Conservation (phyloP, 2,888 invertebrate genomes). For the Rhamnusium bicolor region DNA sequence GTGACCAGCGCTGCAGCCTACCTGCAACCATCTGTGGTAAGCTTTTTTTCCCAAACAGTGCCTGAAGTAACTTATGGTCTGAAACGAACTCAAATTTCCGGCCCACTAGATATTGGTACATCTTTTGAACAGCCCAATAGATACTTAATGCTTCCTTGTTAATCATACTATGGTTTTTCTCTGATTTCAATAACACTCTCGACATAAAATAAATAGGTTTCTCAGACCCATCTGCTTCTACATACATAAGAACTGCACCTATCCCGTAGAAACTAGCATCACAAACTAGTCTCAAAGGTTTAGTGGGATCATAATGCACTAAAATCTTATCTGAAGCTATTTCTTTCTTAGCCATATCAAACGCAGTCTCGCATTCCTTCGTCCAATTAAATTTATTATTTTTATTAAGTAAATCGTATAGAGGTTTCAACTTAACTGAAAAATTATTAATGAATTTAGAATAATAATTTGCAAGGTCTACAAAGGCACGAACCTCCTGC, state of each 20-base stretch:
- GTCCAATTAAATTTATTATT: constrained; percentile 54
- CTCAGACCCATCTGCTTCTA: constrained; percentile 38
- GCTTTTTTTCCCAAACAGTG: constrained; percentile 54
- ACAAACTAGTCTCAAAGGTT: constrained; percentile 32
- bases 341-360: constrained; percentile 14
- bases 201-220: constrained; percentile 48
- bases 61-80: constrained; percentile 63
- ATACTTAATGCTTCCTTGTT: constrained; percentile 46
- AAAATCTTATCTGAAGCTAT: constrained; percentile 24
- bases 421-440: constrained; percentile 54
- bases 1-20: constrained; percentile 40
- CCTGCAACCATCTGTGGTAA: constrained; percentile 59
- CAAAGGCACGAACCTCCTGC: constrained; percentile 56
- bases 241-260: constrained; percentile 39
- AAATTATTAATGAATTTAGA: constrained; percentile 43
- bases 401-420: constrained; percentile 50
- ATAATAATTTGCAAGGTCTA: constrained; percentile 65
- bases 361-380: constrained; percentile 7
- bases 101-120: constrained; percentile 62
- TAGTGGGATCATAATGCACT: constrained; percentile 33
- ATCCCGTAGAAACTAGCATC: constrained; percentile 34
- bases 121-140: constrained; percentile 51
- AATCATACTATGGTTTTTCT: constrained; percentile 40
- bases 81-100: constrained; percentile 57
- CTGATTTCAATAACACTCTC: constrained; percentile 36